Evolutionary conservation across 2,888 invertebrate species (phyloP).

Genomic region (Stramonita haemastoma): DNA sequence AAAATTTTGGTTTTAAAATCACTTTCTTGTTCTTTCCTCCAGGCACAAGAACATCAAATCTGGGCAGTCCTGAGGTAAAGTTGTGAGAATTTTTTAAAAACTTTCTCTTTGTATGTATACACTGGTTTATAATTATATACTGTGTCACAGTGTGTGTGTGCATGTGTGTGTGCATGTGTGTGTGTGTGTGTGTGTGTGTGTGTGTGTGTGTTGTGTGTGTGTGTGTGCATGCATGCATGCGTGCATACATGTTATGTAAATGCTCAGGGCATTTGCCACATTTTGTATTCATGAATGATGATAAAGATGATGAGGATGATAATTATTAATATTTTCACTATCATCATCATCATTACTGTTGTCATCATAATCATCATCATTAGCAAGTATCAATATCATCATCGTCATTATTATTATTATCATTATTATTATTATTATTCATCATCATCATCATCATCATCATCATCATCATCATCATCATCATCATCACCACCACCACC

Average conservation of each 20-base stretch:
- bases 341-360: too few relatives aligned
- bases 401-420: too few relatives aligned
- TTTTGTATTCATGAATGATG: too few relatives aligned
- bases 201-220: neutral
- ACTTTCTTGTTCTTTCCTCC: neutral
- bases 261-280: neutral
- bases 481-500: too few relatives aligned
- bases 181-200: neutral
- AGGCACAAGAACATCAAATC: neutral
- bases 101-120: neutral
- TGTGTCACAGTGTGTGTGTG: constrained; percentile 12
- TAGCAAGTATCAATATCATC: too few relatives aligned
- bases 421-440: too few relatives aligned
- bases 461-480: too few relatives aligned
- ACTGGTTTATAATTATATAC: neutral
- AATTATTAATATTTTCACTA: too few relatives aligned
- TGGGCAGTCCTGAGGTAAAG: constrained; percentile 5
- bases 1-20: neutral
- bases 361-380: too few relatives aligned
- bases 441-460: too few relatives aligned
- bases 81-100: neutral
- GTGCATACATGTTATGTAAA: neutral
- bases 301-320: too few relatives aligned
- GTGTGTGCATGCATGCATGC: too few relatives aligned
- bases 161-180: constrained; percentile 3